Evolutionary conservation across 2,888 invertebrate species (phyloP).

Genomic region (Nudaria mundana): DNA sequence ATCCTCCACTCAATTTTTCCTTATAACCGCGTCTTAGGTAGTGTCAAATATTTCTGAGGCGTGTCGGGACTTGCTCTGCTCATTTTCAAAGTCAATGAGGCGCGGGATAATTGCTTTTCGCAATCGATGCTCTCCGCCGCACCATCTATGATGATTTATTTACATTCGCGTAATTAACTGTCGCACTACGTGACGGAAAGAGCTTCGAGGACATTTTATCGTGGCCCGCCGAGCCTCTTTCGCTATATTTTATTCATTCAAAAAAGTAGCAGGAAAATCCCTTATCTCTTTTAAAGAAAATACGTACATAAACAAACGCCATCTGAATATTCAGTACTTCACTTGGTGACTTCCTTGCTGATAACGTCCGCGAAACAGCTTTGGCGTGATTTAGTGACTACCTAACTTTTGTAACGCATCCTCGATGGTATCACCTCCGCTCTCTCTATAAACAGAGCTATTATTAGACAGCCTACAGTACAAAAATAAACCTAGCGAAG

Average conservation of each 20-base stretch:
- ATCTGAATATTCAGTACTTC: conserved; percentile 70
- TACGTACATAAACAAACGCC: conserved; percentile 73
- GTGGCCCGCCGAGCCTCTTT: conserved; percentile 59
- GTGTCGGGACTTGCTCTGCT: conserved; percentile 53
- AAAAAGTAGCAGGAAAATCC: conserved; percentile 56
- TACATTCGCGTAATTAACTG: conserved; percentile 80
- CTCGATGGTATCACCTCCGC: conserved; percentile 44
- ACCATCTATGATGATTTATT: conserved; percentile 79
- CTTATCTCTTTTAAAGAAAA: conserved; percentile 74
- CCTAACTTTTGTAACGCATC: conserved; percentile 56
- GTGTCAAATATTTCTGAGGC: conserved; percentile 66
- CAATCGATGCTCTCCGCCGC: conserved; percentile 72
- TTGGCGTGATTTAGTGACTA: conserved; percentile 62
- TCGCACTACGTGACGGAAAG: conserved; percentile 79
- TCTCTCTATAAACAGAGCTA: conserved; percentile 16
- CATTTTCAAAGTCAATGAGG: conserved; percentile 77
- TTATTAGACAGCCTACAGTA: conserved; percentile 4
- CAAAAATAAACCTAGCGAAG: conserved; percentile 30
- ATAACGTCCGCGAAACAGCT: conserved; percentile 67
- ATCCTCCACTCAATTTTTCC: conserved; percentile 66
- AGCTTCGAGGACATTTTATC: conserved; percentile 73
- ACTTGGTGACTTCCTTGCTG: conserved; percentile 62
- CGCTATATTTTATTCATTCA: conserved; percentile 71
- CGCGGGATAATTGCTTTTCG: conserved; percentile 77
- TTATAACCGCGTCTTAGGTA: conserved; percentile 62